Base-by-base conservation (phyloP, 1,140 invertebrate species). In the Anthonomus grandis region DNA sequence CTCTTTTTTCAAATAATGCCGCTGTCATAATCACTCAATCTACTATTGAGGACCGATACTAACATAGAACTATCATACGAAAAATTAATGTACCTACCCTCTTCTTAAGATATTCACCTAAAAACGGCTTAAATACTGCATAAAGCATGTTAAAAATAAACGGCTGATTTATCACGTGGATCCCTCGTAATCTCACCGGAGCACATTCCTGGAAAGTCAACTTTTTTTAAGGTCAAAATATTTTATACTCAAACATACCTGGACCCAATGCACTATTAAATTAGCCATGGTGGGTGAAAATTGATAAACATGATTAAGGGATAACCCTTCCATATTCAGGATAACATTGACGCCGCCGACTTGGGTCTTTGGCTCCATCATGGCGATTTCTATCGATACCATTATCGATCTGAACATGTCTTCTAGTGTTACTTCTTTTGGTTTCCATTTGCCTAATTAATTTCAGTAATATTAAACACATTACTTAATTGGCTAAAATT, bases 81-180 rank as follows among this genome's bases (percentile, higher is more conserved):
- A 19, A 13, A 42, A 8, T 10, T 25, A 37, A 36, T 12, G 6
- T 17, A 69, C 70, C 71, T 69, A 83, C 80, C 27, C 78, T 74
- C 58, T 83, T 81, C 62, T 82, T 79, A 3, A 83, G 67, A 57
- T 82, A 79, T 60, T 83, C 81, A 27, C 83, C 73, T 13, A 93
- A 77, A 68, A 92, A 90, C 15, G 83, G 86, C 70, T 90, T 91
- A 66, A 90, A 86, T 27, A 92, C 77, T 31, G 83, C 80, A 64
- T 84, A 90, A 2, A 88, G 76, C 67, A 87, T 83, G 66, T 88
- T 89, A 64, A 91, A 85, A 19, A 91, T 76, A 62, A 80, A 83
- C 1, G 88, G 86, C 69, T 91, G 89, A 73, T 91, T 90, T 10
- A 92, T 76, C 48, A 91, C 78, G 66, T 92, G 88, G 36, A 87